A percentile compares a stretch with the other conserved stretches of the same genome.
Conservation (phyloP, 2,888 invertebrate genomes). For the Troilus luridus region DNA sequence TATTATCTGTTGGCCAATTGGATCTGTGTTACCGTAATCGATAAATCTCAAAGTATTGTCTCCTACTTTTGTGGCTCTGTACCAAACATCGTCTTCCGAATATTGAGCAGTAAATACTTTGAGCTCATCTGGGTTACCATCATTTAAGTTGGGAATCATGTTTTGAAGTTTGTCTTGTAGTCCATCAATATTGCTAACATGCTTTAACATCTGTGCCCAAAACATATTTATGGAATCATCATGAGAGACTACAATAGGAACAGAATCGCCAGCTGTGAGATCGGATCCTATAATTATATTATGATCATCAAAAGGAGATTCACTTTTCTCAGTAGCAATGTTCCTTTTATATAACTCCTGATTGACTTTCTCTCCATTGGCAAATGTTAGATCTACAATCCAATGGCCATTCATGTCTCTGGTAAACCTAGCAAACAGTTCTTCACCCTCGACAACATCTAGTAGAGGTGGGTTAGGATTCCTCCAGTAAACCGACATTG, state of each 20-base stretch:
- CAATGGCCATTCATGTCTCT: conserved; percentile 73
- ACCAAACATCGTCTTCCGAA: conserved; percentile 65
- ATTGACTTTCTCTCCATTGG: conserved; percentile 76
- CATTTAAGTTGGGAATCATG: conserved; percentile 66
- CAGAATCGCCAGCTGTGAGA: conserved; percentile 60
- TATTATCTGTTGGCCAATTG: conserved; percentile 66
- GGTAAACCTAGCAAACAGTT: conserved; percentile 72
- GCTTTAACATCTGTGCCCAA: conserved; percentile 79
- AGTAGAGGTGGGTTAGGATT: conserved; percentile 68
- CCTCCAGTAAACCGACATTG: conserved; percentile 67
- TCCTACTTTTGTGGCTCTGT: conserved; percentile 65
- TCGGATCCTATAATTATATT: conserved; percentile 54
- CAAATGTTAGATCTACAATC: conserved; percentile 75
- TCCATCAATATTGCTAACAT: conserved; percentile 73
- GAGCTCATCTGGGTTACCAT: conserved; percentile 1
- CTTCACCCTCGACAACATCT: conserved; percentile 72
- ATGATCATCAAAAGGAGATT: conserved; percentile 56
- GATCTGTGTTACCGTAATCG: conserved; percentile 67
- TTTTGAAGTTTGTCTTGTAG: conserved; percentile 79
- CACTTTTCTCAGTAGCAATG: conserved; percentile 68
- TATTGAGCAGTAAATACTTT: conserved; percentile 58
- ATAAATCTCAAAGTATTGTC: conserved; percentile 67
- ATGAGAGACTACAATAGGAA: conserved; percentile 77
- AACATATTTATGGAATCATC: conserved; percentile 81
- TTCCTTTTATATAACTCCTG: conserved; percentile 72